These are phyloP conservation scores for Alsophila aescularia DNA, from an alignment of 2,888 invertebrate genomes.

Conservation along the genomic window DNA sequence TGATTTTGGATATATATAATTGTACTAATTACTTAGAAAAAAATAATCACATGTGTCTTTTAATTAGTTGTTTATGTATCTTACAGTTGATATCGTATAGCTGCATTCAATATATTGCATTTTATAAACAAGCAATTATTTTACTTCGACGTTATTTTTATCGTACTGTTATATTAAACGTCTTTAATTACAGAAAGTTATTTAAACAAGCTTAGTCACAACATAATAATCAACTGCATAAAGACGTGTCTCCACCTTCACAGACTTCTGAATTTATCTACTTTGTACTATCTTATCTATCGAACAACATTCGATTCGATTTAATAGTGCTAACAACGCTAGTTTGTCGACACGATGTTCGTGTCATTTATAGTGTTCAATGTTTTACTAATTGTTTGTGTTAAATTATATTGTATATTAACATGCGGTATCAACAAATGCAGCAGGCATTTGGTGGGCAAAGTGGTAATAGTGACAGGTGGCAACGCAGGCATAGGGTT, in stretches of 20 bases:
- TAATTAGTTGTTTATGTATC: too few species aligned
- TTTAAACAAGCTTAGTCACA: too few species aligned
- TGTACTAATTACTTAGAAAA: too few species aligned
- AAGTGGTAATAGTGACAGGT: slow-evolving; percentile 93
- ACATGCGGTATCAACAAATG: slow-evolving; percentile 58
- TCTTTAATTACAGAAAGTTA: too few species aligned
- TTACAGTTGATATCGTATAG: too few species aligned
- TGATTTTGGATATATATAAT: too few species aligned
- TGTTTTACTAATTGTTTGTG: slow-evolving; percentile 31
- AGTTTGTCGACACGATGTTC: slow-evolving; percentile 38
- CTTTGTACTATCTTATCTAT: not conserved
- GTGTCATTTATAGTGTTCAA: slow-evolving; percentile 36
- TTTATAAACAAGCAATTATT: too few species aligned
- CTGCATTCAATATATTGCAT: too few species aligned
- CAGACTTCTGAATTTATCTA: not conserved
- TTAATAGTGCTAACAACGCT: not conserved
- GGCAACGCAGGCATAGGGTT: slow-evolving; percentile 92
- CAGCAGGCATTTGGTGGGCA: slow-evolving; percentile 86
- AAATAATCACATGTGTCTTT: too few species aligned
- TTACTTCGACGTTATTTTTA: too few species aligned
- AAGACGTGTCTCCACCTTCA: not conserved
- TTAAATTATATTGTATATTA: slow-evolving; percentile 49
- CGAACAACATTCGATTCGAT: not conserved
- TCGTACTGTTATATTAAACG: too few species aligned
- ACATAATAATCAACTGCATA: not conserved